Percentiles rank a stretch among this genome's conserved stretches.
Evolutionary conservation across 2,113 vertebrate species (phyloP).

Genomic region (Alces alces): DNA sequence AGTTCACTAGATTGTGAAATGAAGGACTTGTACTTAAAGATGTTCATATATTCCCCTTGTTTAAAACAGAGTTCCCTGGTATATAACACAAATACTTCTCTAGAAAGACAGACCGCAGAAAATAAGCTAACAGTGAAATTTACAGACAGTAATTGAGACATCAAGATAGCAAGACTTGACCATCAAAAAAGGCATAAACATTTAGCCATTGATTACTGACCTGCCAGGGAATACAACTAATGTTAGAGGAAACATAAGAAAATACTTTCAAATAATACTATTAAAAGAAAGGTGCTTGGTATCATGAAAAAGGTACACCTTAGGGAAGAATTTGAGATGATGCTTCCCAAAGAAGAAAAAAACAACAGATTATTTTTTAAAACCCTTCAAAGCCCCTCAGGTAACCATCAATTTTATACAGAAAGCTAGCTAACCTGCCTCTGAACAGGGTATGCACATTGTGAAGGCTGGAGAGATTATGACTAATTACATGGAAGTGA

Average conservation of each 20-base stretch:
- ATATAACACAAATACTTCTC: background rate
- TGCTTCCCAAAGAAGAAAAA: background rate
- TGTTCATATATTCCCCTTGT: background rate
- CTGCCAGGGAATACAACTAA: background rate
- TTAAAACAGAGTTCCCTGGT: background rate
- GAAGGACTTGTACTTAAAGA: background rate
- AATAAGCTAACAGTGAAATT: background rate
- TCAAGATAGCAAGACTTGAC: background rate
- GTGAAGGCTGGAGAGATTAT: constrained; percentile 45
- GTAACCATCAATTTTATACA: background rate
- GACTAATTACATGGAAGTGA: constrained; percentile 63
- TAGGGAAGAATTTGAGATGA: background rate
- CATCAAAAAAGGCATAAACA: background rate
- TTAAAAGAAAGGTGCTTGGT: background rate
- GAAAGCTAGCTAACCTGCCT: background rate
- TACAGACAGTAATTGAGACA: background rate
- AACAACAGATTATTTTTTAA: background rate
- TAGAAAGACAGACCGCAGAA: background rate
- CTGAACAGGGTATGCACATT: background rate
- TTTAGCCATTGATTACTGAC: background rate
- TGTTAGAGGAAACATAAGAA: background rate
- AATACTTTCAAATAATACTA: background rate
- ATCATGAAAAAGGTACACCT: background rate
- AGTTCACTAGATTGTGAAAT: background rate
- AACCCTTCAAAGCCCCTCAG: constrained; percentile 19